These are phyloP conservation scores for Hystrix brachyura DNA, from an alignment of 2,113 vertebrate genomes.

Conservation along the genomic window DNA sequence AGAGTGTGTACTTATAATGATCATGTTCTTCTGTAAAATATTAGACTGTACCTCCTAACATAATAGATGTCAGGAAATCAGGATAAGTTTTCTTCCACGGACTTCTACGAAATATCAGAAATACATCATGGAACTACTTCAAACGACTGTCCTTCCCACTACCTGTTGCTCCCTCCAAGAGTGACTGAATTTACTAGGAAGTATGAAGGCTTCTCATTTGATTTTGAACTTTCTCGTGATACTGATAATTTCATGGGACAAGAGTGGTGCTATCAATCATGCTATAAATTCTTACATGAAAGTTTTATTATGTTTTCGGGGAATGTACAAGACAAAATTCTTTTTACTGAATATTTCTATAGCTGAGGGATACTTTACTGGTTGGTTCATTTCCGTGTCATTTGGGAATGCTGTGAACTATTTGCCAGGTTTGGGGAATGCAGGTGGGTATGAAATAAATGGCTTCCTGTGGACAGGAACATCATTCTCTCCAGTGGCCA, in stretches of 20 bases:
- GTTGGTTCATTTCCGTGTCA: not conserved
- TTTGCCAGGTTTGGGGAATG: not conserved
- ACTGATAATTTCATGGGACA: constrained; percentile 62
- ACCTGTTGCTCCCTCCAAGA: not conserved
- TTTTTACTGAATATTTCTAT: constrained; percentile 52
- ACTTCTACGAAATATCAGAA: constrained; percentile 52
- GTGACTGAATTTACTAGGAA: constrained; percentile 32
- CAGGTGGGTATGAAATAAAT: not conserved
- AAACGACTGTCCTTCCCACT: constrained; percentile 11
- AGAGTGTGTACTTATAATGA: not conserved
- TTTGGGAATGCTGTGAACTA: constrained; percentile 12
- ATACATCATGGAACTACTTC: not conserved
- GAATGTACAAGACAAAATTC: not conserved
- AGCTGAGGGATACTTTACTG: constrained; percentile 5
- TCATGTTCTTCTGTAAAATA: not conserved
- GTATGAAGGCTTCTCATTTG: constrained; percentile 33
- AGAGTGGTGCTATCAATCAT: constrained; percentile 50
- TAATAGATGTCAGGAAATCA: not conserved
- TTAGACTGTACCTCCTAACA: not conserved
- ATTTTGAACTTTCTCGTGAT: constrained; percentile 66
- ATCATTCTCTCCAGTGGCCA: not conserved
- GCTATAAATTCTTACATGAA: constrained; percentile 62
- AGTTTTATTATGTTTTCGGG: constrained; percentile 45
- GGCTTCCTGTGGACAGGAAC: not conserved
- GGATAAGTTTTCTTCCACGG: not conserved